phyloP scores from a whole-genome alignment of 2,888 invertebrate species.

The Homarus gammarus region DNA sequence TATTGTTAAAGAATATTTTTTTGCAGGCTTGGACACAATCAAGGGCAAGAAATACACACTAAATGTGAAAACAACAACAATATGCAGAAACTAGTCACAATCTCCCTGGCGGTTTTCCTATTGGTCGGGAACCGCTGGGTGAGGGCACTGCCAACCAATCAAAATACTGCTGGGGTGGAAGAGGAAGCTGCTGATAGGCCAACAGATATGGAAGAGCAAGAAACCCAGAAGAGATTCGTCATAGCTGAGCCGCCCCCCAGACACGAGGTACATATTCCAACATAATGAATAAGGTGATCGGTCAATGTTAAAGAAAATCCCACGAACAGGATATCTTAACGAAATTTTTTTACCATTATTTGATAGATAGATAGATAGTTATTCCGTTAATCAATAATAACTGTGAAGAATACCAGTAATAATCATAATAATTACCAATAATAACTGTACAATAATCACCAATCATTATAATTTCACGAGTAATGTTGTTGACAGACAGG shows the following conservation, averaged over 20 bases:
- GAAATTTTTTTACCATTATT: neutral
- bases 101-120: neutral
- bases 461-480: neutral
- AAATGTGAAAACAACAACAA: neutral
- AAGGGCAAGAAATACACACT: no score
- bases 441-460: neutral
- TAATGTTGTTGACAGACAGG: neutral
- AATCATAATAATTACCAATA: neutral
- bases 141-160: neutral
- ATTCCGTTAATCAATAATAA: no score
- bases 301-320: neutral
- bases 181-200: neutral
- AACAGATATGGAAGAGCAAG: constrained; percentile 14
- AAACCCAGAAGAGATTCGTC: constrained; percentile 27
- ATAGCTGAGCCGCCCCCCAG: neutral
- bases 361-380: no score
- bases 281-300: neutral
- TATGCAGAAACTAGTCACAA: neutral
- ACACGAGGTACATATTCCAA: neutral
- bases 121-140: neutral
- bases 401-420: neutral
- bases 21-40: neutral
- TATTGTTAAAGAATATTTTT: no score
- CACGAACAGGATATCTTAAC: neutral
- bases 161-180: neutral